Evolutionary conservation across 2,797 vertebrate species (phyloP).

Genomic region (Enteromius unitaeniatus): DNA sequence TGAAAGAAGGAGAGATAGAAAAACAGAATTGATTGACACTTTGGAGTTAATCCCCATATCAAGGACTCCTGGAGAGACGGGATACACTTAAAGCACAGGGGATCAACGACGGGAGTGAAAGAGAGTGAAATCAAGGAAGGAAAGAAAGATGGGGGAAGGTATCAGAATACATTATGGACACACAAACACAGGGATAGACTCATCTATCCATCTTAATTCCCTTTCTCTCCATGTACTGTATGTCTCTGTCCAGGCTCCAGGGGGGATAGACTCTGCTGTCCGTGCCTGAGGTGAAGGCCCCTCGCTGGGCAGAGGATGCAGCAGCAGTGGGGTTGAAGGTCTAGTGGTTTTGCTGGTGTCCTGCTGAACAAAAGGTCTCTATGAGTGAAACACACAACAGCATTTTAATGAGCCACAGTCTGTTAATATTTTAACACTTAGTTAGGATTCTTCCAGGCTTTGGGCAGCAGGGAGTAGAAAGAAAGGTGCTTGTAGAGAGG

Average conservation of each 20-base stretch:
- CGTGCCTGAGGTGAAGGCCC: conserved; percentile 57
- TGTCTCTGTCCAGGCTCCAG: conserved; percentile 63
- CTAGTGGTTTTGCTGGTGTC: conserved; percentile 56
- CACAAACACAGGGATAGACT: neutral
- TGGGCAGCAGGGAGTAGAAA: conserved; percentile 60
- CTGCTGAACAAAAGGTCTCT: conserved; percentile 68
- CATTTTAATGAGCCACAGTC: conserved; percentile 71
- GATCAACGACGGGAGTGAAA: conserved; percentile 66
- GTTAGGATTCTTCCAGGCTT: conserved; percentile 56
- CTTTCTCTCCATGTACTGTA: conserved; percentile 57
- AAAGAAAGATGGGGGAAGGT: neutral
- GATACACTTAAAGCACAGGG: conserved; percentile 65
- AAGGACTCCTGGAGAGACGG: conserved; percentile 72
- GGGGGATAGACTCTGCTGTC: conserved; percentile 58
- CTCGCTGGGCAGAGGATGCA: conserved; percentile 45
- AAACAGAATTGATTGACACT: conserved; percentile 77
- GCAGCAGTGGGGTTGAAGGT: conserved; percentile 51
- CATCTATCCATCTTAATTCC: conserved; percentile 18
- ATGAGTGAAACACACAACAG: conserved; percentile 58
- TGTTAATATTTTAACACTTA: conserved; percentile 80
- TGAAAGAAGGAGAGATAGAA: conserved; percentile 59
- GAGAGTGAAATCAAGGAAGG: conserved; percentile 9
- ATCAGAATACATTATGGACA: conserved; percentile 35
- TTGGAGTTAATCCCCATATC: conserved; percentile 75
- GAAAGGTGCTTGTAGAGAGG: conserved; percentile 19